Conservation (phyloP, 2,113 vertebrate genomes). For the Ictalurus furcatus region DNA sequence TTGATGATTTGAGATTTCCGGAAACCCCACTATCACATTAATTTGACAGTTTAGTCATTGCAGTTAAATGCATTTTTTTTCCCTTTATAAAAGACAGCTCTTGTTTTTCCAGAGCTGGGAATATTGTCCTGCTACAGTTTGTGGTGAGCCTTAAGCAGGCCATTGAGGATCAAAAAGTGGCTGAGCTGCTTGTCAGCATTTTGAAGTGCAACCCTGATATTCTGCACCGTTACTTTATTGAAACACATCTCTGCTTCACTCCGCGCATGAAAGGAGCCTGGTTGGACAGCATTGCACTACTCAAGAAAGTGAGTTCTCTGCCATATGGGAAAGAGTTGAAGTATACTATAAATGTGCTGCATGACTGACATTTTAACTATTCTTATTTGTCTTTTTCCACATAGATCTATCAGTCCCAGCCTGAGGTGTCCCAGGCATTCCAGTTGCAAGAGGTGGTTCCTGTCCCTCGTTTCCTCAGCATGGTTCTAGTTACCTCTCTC, state of each 20-base stretch:
- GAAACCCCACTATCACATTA: neutral
- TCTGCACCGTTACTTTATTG: constrained; percentile 86
- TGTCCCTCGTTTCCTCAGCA: constrained; percentile 80
- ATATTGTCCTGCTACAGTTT: constrained; percentile 90
- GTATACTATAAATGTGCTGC: neutral
- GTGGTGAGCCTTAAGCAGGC: constrained; percentile 85
- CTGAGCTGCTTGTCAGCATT: constrained; percentile 82
- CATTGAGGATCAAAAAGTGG: constrained; percentile 83
- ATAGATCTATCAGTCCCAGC: constrained; percentile 91
- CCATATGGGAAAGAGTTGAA: neutral
- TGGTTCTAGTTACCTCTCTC: constrained; percentile 87
- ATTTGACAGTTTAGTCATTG: no score
- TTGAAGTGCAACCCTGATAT: constrained; percentile 87
- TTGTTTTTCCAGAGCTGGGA: constrained; percentile 78
- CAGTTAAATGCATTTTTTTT: neutral
- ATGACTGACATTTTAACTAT: neutral
- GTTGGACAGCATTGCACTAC: constrained; percentile 85
- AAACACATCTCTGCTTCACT: constrained; percentile 83
- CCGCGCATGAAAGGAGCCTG: constrained; percentile 83
- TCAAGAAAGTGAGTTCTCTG: constrained; percentile 81
- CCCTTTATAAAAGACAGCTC: neutral
- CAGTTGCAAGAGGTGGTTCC: constrained; percentile 80
- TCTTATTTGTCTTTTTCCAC: neutral
- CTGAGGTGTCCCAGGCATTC: constrained; percentile 82
- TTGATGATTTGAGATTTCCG: neutral